Evolutionary conservation across 2,888 invertebrate genomes (phyloP).

Genomic region (Malacosoma neustria): DNA sequence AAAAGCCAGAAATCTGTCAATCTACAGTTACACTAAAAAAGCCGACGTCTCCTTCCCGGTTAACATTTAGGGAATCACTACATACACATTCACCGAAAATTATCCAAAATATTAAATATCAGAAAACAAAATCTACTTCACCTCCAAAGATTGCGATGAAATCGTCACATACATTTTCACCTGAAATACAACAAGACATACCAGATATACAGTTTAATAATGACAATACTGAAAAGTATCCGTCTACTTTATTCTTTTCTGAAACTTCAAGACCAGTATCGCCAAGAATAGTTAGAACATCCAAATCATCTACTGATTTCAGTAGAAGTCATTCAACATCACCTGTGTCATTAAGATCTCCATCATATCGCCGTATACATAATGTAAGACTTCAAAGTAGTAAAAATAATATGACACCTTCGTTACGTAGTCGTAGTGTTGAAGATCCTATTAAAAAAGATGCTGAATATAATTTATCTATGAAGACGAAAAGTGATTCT

Average conservation of each 20-base stretch:
- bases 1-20: slow-evolving; percentile 26
- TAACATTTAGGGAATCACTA: slow-evolving; percentile 45
- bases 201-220: neutral
- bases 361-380: slow-evolving; percentile 79
- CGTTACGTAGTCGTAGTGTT: slow-evolving; percentile 78
- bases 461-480: slow-evolving; percentile 15
- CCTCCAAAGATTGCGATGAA: neutral
- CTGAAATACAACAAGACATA: neutral
- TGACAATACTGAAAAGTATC: slow-evolving; percentile 13
- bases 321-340: slow-evolving; percentile 68
- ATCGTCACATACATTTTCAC: neutral
- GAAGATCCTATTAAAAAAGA: slow-evolving; percentile 72
- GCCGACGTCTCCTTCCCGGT: slow-evolving; percentile 33
- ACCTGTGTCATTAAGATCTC: slow-evolving; percentile 77
- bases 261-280: slow-evolving; percentile 58
- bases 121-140: slow-evolving; percentile 14
- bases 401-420: slow-evolving; percentile 47
- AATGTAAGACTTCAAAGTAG: slow-evolving; percentile 53
- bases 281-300: slow-evolving; percentile 42
- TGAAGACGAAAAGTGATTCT: slow-evolving; percentile 49
- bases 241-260: slow-evolving; percentile 46
- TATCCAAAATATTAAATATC: slow-evolving; percentile 20
- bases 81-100: slow-evolving; percentile 52
- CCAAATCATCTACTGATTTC: slow-evolving; percentile 12
- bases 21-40: slow-evolving; percentile 16